These are phyloP conservation scores for Phalanger gymnotis DNA, from an alignment of 2,797 vertebrate species.

Conservation along the genomic window DNA sequence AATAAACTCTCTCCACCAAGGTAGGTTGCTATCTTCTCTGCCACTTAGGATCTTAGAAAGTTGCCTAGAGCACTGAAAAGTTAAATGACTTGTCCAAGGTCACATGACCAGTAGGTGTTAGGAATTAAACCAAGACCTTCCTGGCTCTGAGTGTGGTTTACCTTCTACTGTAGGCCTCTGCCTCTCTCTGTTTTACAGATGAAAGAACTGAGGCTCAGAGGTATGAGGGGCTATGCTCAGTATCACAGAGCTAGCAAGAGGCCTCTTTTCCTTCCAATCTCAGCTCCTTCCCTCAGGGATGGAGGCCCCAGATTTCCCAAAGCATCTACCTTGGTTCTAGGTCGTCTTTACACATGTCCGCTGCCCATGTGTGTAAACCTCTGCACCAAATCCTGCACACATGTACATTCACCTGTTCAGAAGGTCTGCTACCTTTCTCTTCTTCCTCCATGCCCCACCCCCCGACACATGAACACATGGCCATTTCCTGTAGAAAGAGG, in stretches of 20 bases:
- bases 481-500: no score
- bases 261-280: background rate
- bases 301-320: no score
- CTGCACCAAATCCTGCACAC: no score
- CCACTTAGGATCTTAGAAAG: background rate
- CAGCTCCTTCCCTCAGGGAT: background rate
- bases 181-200: background rate
- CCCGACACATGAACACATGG: no score
- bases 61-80: background rate
- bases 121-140: background rate
- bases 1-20: background rate
- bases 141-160: background rate
- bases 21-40: background rate
- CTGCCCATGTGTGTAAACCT: no score
- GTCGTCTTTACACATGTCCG: no score
- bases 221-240: background rate
- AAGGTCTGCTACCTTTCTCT: no score
- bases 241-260: background rate
- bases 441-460: no score
- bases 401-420: no score
- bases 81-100: background rate
- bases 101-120: background rate
- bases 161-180: background rate
- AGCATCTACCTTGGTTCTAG: no score
- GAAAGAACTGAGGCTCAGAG: background rate